Evolutionary conservation across 2,797 vertebrate species (phyloP), one percentile per base, ranked within the genome.

Genomic region (Chrysocyon brachyurus): DNA sequence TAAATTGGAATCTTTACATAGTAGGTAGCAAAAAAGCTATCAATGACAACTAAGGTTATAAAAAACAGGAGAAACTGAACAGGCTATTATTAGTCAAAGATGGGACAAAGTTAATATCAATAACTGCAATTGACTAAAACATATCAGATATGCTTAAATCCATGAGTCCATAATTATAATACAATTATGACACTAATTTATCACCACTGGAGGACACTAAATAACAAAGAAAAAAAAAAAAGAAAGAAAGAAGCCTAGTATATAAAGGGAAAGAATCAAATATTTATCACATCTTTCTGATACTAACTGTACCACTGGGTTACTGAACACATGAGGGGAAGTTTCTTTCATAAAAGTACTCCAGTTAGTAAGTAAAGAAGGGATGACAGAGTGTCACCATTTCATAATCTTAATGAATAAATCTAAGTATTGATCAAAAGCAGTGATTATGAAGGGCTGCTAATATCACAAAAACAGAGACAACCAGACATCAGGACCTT

Each of bases 1-100:
- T 21, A 92, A 79, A 94, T 88, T 91, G 36, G 49, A 79, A 94
- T 94, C 54, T 72, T 84, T 84, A 88, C 21, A 57, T 54, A 46
- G 3, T 64, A 87, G 26, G 36, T 19, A 84, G 52, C 4, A 73
- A 88, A 64, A 84, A 84, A 87, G 22, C 70, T 91, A 90, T 82
- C 52, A 91, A 28, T 31, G 36, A 94, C 17, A 59, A n/a, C 28
- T 16, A 77, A 88, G 26, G 11, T 72, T 49, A 77, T 52, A 83
- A 70, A 49, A 77, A 92, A 84, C 21, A 83, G 33, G 46, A 84
- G 59, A 79, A 97, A 85, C 31, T 87, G 40, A 95, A 57, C 0
- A 94, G 21, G 28, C 11, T 73, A 15, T 90, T 36, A 63, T 4
- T 54, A 70, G 40, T 49, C 19, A 93, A 77, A 92, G 57, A 83